Conservation (phyloP, 2,797 vertebrate species). For the Gambelia wislizenii region DNA sequence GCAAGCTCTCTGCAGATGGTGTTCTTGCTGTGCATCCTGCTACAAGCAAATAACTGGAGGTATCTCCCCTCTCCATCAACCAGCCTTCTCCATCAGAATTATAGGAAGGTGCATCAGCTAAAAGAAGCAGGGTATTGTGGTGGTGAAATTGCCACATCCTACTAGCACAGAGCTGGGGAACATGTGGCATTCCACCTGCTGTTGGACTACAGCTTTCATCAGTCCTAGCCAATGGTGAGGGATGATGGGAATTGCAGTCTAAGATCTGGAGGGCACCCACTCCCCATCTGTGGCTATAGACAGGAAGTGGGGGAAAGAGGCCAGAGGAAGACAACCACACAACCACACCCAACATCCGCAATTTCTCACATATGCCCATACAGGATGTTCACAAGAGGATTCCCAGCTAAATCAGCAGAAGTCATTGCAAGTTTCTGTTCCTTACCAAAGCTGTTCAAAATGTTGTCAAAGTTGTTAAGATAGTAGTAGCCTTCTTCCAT, state of each 20-base stretch:
- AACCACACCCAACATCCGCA: too few relatives aligned
- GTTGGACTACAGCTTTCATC: neutral
- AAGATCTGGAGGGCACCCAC: neutral
- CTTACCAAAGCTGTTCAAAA: conserved; percentile 97
- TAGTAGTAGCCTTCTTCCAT: conserved; percentile 96
- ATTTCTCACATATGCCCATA: neutral
- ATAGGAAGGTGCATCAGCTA: neutral
- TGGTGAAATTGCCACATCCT: too few relatives aligned
- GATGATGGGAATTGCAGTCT: neutral
- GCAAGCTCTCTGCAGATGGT: too few relatives aligned
- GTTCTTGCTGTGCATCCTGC: too few relatives aligned
- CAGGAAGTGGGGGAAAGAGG: neutral
- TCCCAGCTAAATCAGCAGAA: neutral
- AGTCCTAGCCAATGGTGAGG: neutral
- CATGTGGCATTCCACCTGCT: too few relatives aligned
- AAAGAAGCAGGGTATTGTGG: neutral
- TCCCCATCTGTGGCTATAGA: neutral
- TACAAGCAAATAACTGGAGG: too few relatives aligned
- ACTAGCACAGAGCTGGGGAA: neutral
- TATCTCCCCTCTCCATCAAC: neutral
- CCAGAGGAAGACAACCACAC: neutral
- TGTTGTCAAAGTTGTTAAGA: conserved; percentile 98
- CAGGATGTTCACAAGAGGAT: neutral
- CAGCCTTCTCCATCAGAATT: neutral
- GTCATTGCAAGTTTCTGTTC: neutral